Percentiles rank a stretch among this genome's conserved stretches.
Evolutionary conservation across 1,140 invertebrate genomes (phyloP).

Genomic region (Cecropterus lyciades): DNA sequence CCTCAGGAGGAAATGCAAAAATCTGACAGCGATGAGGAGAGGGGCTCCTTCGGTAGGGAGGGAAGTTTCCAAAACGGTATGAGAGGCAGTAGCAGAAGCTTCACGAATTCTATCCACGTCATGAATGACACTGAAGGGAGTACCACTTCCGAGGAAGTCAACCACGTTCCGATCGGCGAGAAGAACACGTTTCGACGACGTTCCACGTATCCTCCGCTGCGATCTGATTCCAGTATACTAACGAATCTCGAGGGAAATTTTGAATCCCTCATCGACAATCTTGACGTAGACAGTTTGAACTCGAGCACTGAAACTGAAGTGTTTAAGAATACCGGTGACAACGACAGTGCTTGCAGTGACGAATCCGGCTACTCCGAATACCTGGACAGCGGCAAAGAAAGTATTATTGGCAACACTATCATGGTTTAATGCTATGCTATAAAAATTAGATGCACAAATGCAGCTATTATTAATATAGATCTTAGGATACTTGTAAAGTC

Average conservation of each 20-base stretch:
- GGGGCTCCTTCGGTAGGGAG: constrained; percentile 55
- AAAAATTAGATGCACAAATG: constrained; percentile 37
- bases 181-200: constrained; percentile 69
- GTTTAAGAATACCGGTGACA: constrained; percentile 77
- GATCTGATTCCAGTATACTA: constrained; percentile 52
- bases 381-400: constrained; percentile 75
- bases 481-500: constrained; percentile 21
- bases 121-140: constrained; percentile 39
- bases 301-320: constrained; percentile 71
- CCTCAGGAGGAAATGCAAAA: constrained; percentile 65
- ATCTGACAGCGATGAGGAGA: constrained; percentile 57
- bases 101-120: constrained; percentile 50
- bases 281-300: constrained; percentile 68
- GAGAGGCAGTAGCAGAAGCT: constrained; percentile 51
- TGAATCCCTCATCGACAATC: constrained; percentile 71
- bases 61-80: constrained; percentile 57
- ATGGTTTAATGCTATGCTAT: constrained; percentile 55
- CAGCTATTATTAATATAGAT: constrained; percentile 38
- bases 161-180: constrained; percentile 78
- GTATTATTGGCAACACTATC: constrained; percentile 75
- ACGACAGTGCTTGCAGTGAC: constrained; percentile 84
- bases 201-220: constrained; percentile 76
- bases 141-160: constrained; percentile 68
- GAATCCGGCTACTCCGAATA: constrained; percentile 85
- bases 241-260: constrained; percentile 64